Base-by-base conservation (phyloP, 2,113 vertebrate genomes). In the Trachemys scripta region DNA sequence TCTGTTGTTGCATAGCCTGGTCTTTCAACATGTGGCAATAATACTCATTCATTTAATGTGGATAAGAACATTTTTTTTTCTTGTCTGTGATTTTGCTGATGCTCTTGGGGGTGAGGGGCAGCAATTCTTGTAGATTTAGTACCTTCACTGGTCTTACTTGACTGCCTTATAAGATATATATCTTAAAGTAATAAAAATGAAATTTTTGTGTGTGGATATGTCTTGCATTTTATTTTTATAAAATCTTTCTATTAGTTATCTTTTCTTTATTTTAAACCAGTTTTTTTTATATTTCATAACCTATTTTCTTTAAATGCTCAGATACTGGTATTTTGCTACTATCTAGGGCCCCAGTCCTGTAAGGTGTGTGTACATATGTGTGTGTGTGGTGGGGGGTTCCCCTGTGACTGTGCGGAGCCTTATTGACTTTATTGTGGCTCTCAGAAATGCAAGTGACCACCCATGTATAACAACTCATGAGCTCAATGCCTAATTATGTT, bases 81-180 rank as follows among this genome's bases (percentile, higher is more conserved):
- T 27, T 91, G 53, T 54, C 45, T 27, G 92, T 0, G 0, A 2
- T 47, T 93, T 94, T 85, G 22, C 27, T 91, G 81, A 83, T 65
- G 54, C n/a, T 89, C 35, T 51, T 75, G 19, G 35, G 59, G 19
- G 92, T 56, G 54, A 5, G 24, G 24, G 56, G 24, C 10, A 65
- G 54, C 93, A 85, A 90, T 85, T 94, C 49, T 47, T 90, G 10
- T 81, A 53, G 31, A n/a, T 92, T 92, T 84, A 80, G 12, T 96
- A 93, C 47, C 87, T 97, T 51, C 45, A 51, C 19, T 87, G 4
- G 85, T 82, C 45, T 89, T 82, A 79, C 87, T 16, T 96, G 88
- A 65, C 45, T 95, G 89, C 78, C 27, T 47, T 10, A 19, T 92
- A 87, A 20, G 31, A 20, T 87, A 82, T 62, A 6, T 65, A 81